A percentile compares a stretch with the other conserved stretches of the same genome.
Evolutionary conservation across 2,113 vertebrate genomes (phyloP).

Genomic region (Ceyx cyanopectus): DNA sequence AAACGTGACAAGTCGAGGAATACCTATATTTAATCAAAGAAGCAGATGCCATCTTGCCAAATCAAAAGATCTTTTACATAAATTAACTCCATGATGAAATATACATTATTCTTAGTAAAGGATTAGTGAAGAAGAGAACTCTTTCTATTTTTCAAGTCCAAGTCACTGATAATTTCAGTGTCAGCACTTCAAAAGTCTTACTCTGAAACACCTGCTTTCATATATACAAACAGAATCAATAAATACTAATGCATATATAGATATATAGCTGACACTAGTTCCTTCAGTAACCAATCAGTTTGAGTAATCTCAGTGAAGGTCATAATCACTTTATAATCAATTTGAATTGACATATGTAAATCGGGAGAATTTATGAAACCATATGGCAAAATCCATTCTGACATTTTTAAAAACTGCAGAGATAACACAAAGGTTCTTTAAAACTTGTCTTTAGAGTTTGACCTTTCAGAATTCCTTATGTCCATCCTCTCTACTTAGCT

Average conservation of each 20-base stretch:
- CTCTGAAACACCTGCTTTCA: background rate
- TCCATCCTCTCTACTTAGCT: background rate
- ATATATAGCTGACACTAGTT: background rate
- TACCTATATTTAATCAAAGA: background rate
- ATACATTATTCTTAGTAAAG: background rate
- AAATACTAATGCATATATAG: background rate
- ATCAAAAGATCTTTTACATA: background rate
- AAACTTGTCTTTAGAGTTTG: background rate
- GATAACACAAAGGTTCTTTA: background rate
- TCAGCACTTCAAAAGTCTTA: background rate
- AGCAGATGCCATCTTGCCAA: background rate
- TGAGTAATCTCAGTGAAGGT: background rate
- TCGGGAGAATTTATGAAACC: background rate
- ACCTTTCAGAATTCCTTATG: background rate
- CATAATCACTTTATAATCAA: background rate
- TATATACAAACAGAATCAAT: background rate
- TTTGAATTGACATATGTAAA: background rate
- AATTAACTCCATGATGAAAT: background rate
- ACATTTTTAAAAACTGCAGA: background rate
- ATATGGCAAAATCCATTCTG: background rate
- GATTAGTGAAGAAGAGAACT: background rate
- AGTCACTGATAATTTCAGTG: background rate
- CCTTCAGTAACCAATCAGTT: background rate
- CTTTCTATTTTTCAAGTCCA: background rate
- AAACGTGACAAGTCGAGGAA: background rate